Evolutionary conservation across 1,140 invertebrate species (phyloP), one percentile per base, ranked within the genome.

Genomic region (Drosophila orena): DNA sequence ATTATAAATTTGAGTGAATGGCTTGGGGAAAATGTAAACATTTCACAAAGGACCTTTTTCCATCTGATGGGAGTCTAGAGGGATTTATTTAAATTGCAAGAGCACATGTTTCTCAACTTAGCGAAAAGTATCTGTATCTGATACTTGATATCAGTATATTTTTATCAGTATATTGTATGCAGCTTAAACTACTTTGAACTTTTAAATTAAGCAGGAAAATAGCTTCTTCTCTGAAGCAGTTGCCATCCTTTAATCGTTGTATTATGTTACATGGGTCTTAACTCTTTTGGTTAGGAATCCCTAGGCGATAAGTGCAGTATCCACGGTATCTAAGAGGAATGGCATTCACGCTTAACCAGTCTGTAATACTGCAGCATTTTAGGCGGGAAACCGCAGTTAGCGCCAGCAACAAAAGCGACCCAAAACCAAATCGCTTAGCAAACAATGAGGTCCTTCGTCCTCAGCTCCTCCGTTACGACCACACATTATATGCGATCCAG

Each of bases 381-480:
- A 34, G 44, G 14, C 8, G 34, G 43, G 22, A 58, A 54, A 77
- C 84, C 84, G 77, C 84, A 88, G 76, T 89, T 88, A 77, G 89
- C 70, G 68, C 74, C 47, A 24, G 38, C 65, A 53, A 75, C 69
- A 72, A 76, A 72, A 62, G 53, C 58, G 54, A 44, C 66, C 53
- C 54, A 42, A 77, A 79, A 78, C 64, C 52, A 78, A 89, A 89
- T 84, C 84, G 84, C 84, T 89, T 89, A 84, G 79, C 85, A 89
- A 89, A 89, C 84, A 89, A 89, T 89, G 76, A 30, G 30, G 30
- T 30, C 30, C 30, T 30, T 30, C 30, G 30, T 30, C 30, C 30
- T 10, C 7, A 3, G 3, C 30, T 30, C 8, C 30, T 10, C 30
- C 30, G 30, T 47, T 20, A 52, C 52, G 47, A 66, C 56, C 76